Evolutionary conservation across 2,797 vertebrate species (phyloP), one percentile per base, ranked within the genome.

Genomic region (Sebastes matsubarae): DNA sequence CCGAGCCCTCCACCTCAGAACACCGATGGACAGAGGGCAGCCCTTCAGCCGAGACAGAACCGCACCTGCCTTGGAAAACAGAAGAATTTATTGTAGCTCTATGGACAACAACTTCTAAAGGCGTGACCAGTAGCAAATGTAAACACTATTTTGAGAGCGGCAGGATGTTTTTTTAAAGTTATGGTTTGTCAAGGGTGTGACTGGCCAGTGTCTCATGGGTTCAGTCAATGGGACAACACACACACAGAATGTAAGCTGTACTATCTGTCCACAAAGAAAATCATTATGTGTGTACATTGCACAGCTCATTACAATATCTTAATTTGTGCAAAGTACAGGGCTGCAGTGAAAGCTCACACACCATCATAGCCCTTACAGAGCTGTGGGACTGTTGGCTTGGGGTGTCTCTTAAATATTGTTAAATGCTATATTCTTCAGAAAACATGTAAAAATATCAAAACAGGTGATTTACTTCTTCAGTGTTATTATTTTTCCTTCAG

Each of bases 21-120:
- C 77, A 0, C 73, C 84, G 58, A 97, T 93, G 73, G 86, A 87
- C 20, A 96, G 92, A 0, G 95, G 95, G 42, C 94, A 78, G 32
- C 95, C 94, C 80, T 93, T 96, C 69, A 96, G 85, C 46, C 93
- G 94, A 6, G 95, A 95, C 79, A 97, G 86, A 60, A 96, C 29
- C 0, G 88, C 87, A 8, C 95, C 94, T 0, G 96, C 97, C 96
- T 97, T 82, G 18, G 25, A 55, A 38, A 55, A 13, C 0, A 29
- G 3, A 68, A 32, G 20, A 24, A 57, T 59, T 6, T 61, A 20
- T 14, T 12, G 2, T 16, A 5, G 11, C 22, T 59, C 6, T 27
- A 2, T 34, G 8, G 7, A 14, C 10, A 30, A 10, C 6, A 18
- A 18, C 29, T 8, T 63, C 11, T 60, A 1, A 11, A 20, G 25